Percentiles rank a stretch among this genome's conserved stretches.
Conservation (phyloP, 2,113 vertebrate genomes). For the Recurvirostra avosetta region DNA sequence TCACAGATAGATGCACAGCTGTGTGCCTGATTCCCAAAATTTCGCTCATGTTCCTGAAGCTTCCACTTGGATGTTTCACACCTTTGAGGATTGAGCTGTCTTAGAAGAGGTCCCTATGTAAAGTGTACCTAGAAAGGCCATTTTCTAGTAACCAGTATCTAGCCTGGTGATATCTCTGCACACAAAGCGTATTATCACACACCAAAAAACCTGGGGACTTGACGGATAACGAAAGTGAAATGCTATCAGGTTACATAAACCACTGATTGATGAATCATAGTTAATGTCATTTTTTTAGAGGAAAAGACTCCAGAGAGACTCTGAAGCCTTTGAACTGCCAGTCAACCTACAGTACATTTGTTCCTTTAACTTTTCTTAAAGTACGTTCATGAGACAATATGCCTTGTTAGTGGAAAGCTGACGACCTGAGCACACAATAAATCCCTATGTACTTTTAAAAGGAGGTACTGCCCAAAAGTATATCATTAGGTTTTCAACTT, state of each 20-base stretch:
- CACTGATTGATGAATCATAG: constrained; percentile 60
- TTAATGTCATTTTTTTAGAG: constrained; percentile 24
- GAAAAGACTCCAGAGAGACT: constrained; percentile 29
- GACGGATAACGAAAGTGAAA: constrained; percentile 14
- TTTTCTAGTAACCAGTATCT: background rate
- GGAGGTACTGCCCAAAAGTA: background rate
- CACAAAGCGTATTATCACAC: background rate
- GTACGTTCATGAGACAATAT: background rate
- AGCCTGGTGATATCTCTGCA: background rate
- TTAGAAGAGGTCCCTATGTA: background rate
- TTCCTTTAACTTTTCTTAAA: background rate
- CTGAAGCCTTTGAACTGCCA: constrained; percentile 44
- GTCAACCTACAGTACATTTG: constrained; percentile 17
- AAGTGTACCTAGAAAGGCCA: background rate
- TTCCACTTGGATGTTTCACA: background rate
- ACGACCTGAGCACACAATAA: background rate
- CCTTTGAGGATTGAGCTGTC: background rate
- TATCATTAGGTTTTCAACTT: background rate
- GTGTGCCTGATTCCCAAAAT: background rate
- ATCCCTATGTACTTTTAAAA: background rate
- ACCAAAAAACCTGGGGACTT: background rate
- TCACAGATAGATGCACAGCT: background rate
- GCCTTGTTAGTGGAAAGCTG: background rate
- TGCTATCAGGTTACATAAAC: constrained; percentile 54
- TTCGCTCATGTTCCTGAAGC: background rate